These are phyloP conservation scores for Orthosia gracilis DNA, from an alignment of 2,888 invertebrate species.

Conservation along the genomic window DNA sequence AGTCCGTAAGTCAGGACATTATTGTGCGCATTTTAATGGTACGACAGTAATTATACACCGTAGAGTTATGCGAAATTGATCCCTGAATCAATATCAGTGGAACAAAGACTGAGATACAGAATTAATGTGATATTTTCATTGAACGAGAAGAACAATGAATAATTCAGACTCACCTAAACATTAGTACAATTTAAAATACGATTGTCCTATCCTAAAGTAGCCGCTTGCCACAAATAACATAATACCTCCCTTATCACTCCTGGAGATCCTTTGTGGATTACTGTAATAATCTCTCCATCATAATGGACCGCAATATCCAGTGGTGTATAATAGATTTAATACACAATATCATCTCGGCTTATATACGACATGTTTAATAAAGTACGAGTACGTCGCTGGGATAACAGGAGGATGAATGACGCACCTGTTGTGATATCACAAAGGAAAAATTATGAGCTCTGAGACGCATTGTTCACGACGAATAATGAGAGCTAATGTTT, in stretches of 20 bases:
- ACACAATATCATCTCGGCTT: slow-evolving; percentile 47
- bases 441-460: slow-evolving; percentile 61
- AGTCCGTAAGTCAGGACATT: slow-evolving; percentile 1
- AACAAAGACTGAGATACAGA: neutral
- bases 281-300: slow-evolving; percentile 35
- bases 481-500: slow-evolving; percentile 64
- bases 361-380: slow-evolving; percentile 55
- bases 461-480: slow-evolving; percentile 57
- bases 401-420: slow-evolving; percentile 43
- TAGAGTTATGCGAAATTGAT: neutral
- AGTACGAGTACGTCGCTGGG: slow-evolving; percentile 49
- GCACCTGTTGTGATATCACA: slow-evolving; percentile 59
- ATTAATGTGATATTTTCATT: neutral
- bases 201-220: neutral
- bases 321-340: slow-evolving; percentile 37
- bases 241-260: neutral
- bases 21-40: slow-evolving; percentile 6
- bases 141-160: neutral
- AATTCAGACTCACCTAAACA: neutral
- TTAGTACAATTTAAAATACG: neutral
- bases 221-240: neutral
- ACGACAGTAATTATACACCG: neutral
- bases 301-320: slow-evolving; percentile 44
- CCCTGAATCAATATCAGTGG: neutral
- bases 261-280: slow-evolving; percentile 9